Percentiles rank a stretch among this genome's conserved stretches.
phyloP scores from a whole-genome alignment of 2,113 vertebrate species.

The Agelaius phoeniceus region DNA sequence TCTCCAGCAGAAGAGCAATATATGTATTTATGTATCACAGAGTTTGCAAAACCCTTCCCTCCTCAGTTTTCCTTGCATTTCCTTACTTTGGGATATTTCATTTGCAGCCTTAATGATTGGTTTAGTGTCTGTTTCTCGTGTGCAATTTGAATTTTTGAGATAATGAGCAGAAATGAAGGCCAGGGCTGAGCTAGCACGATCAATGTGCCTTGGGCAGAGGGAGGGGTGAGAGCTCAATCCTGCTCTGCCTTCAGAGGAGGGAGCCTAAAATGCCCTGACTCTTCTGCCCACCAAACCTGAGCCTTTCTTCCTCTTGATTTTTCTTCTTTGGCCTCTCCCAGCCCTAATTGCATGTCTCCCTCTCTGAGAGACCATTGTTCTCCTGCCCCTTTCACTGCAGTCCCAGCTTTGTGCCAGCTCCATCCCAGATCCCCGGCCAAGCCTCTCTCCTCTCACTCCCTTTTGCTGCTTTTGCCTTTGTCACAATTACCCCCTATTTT shows the following conservation, averaged over 20 bases:
- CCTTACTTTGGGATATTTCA: not conserved
- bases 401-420: not conserved
- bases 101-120: not conserved
- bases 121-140: not conserved
- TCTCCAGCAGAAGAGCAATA: not conserved
- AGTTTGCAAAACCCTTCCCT: not conserved
- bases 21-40: not conserved
- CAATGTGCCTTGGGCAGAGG: not conserved
- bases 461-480: rapidly evolving
- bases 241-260: not conserved
- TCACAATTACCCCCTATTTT: not conserved
- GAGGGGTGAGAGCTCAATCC: not conserved
- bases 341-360: not conserved
- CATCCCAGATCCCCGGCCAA: not conserved
- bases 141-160: not conserved
- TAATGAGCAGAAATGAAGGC: not conserved
- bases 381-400: not conserved
- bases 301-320: not conserved
- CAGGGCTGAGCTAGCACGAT: not conserved
- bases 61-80: not conserved
- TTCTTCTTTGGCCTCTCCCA: not conserved
- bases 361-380: not conserved
- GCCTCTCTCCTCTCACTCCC: not conserved
- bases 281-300: not conserved
- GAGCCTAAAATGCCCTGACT: not conserved